These are phyloP conservation scores for Engystomops pustulosus DNA, from an alignment of 2,113 vertebrate genomes.

Conservation along the genomic window DNA sequence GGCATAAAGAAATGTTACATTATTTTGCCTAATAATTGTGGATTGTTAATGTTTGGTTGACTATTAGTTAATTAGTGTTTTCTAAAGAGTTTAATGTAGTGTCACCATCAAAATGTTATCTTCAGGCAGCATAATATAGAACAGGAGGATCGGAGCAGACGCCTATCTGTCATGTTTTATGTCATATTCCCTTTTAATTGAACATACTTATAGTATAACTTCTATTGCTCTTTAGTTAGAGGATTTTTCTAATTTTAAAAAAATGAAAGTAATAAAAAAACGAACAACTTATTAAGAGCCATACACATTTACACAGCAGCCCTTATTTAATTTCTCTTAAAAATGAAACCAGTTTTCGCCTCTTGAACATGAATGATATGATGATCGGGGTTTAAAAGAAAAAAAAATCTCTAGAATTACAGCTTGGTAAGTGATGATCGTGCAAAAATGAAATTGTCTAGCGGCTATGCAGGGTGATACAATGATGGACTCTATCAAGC, in stretches of 20 bases:
- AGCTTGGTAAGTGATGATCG: conserved; percentile 47
- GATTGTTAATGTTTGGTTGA: no score
- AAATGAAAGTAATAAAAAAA: neutral
- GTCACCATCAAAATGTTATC: no score
- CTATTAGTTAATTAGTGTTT: no score
- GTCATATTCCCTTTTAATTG: no score
- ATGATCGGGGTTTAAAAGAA: conserved; percentile 7
- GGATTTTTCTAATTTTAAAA: neutral
- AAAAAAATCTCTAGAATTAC: conserved; percentile 43
- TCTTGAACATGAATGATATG: conserved; percentile 38
- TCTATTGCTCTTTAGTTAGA: neutral
- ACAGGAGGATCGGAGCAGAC: no score
- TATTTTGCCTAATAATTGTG: no score
- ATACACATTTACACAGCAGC: neutral
- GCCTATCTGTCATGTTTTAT: no score
- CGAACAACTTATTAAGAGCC: neutral
- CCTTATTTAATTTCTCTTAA: conserved; percentile 14
- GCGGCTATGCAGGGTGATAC: conserved; percentile 29
- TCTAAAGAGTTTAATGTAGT: no score
- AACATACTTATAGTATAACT: no score
- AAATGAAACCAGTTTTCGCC: conserved; percentile 38
- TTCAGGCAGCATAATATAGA: no score
- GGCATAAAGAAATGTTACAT: no score
- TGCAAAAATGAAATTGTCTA: conserved; percentile 50
- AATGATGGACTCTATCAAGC: conserved; percentile 54